Evolutionary conservation across 2,797 vertebrate species (phyloP), one percentile per base, ranked within the genome.

Genomic region (Chaetophractus vellerosus): DNA sequence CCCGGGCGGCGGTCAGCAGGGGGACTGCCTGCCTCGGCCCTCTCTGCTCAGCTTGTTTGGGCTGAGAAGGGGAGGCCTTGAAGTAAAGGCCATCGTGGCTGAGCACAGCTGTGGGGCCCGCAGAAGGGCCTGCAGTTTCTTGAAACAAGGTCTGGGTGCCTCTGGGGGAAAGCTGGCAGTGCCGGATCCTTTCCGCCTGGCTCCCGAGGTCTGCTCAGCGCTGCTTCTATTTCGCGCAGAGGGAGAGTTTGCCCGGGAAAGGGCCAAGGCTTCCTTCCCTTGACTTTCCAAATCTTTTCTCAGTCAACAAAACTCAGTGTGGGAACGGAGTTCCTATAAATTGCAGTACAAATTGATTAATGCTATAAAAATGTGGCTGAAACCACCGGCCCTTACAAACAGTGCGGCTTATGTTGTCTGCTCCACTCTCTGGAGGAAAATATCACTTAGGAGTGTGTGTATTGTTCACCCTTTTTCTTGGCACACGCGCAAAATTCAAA

Each of bases 321-420:
- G 97, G 96, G 95, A 96, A 97, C 80, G 21, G 76, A 41, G 74
- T 74, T 89, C 95, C 96, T 95, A 64, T 71, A 95, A 90, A 96
- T 90, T 91, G 92, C 96, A 96, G 90, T 74, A 84, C 95, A 98
- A 97, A 97, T 92, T 94, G 95, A 98, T 97, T 97, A 97, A 97
- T 96, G 96, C 96, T 94, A 64, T 90, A 97, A 96, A 98, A 97
- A 97, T 96, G 50, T 0, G 48, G 63, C 64, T 71, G 95, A 97
- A 98, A 98, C 96, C 95, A 87, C 97, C 45, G 57, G 95, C 93
- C 93, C 97, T 92, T 48, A 75, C 71, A 96, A 97, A 97, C 98
- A 97, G 45, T 61, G 81, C 8, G 88, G 94, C 93, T 96, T 96
- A 94, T 96, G 95, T 96, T 94, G 94, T 96, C 96, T 45, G 78